Evolutionary conservation across 2,888 invertebrate species (phyloP).

Genomic region (Eurytoma adleriae): DNA sequence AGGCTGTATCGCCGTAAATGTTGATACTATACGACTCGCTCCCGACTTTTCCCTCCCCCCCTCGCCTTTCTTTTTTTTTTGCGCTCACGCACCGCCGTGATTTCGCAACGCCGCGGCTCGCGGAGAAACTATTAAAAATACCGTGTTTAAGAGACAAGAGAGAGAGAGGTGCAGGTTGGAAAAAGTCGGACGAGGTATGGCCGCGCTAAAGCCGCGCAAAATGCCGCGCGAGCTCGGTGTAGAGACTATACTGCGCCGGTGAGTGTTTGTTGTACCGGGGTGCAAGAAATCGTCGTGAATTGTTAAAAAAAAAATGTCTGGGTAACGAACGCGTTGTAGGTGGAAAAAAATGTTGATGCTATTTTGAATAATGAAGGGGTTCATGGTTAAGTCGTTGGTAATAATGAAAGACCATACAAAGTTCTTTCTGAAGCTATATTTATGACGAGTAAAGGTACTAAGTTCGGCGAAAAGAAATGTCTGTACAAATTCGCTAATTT

Average conservation of each 20-base stretch:
- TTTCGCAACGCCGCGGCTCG: constrained; percentile 10
- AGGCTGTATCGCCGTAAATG: constrained; percentile 43
- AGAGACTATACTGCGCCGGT: background rate
- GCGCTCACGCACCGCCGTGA: background rate
- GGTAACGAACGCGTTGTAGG: too few relatives aligned
- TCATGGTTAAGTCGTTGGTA: too few relatives aligned
- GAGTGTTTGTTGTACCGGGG: too few relatives aligned
- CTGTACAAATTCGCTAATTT: too few relatives aligned
- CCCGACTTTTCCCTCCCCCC: background rate
- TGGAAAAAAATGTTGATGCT: too few relatives aligned
- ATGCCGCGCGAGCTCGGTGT: background rate
- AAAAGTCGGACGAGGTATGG: background rate
- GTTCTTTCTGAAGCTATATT: too few relatives aligned
- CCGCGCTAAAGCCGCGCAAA: background rate
- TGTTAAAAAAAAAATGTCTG: too few relatives aligned
- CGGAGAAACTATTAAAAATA: constrained; percentile 11
- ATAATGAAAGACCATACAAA: too few relatives aligned
- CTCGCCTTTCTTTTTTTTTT: constrained; percentile 13
- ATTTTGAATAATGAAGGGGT: too few relatives aligned
- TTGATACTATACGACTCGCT: constrained; percentile 45
- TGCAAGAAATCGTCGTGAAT: too few relatives aligned
- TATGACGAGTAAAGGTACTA: too few relatives aligned
- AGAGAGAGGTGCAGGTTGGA: background rate
- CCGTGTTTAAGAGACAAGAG: constrained; percentile 14
- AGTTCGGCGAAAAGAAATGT: too few relatives aligned